phyloP scores from a whole-genome alignment of 2,113 vertebrate genomes.

The Sceloporus tristichus region DNA sequence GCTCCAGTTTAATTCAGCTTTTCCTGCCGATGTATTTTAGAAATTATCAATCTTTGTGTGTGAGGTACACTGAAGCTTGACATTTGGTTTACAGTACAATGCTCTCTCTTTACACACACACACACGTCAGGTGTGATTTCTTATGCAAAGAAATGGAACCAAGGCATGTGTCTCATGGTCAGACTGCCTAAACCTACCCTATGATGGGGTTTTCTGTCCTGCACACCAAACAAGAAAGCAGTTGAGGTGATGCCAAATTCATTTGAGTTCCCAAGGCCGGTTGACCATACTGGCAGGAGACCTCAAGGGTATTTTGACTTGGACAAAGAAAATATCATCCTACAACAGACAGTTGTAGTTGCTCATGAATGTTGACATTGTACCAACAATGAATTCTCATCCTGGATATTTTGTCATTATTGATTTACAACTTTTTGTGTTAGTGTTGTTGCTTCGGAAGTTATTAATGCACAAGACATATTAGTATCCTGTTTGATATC shows the following conservation, averaged over 20 bases:
- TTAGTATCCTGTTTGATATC: no score
- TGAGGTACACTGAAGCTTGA: neutral
- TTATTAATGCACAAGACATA: neutral
- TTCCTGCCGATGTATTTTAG: neutral
- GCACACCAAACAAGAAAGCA: neutral
- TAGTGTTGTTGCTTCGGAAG: neutral
- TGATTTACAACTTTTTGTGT: neutral
- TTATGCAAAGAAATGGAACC: neutral
- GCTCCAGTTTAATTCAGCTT: neutral
- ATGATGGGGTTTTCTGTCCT: neutral
- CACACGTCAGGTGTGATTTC: neutral
- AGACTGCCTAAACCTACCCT: neutral
- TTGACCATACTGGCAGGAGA: neutral
- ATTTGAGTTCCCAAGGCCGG: neutral
- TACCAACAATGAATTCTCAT: neutral
- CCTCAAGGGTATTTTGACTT: neutral
- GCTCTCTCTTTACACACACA: neutral
- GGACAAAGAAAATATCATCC: neutral
- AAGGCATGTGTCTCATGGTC: neutral
- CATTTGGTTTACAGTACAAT: neutral
- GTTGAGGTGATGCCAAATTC: neutral
- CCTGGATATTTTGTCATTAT: neutral
- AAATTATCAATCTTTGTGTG: neutral
- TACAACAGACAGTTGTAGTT: neutral
- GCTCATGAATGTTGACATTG: neutral